phyloP scores from a whole-genome alignment of 1,140 invertebrate genomes.

The Drosophila obscura region DNA sequence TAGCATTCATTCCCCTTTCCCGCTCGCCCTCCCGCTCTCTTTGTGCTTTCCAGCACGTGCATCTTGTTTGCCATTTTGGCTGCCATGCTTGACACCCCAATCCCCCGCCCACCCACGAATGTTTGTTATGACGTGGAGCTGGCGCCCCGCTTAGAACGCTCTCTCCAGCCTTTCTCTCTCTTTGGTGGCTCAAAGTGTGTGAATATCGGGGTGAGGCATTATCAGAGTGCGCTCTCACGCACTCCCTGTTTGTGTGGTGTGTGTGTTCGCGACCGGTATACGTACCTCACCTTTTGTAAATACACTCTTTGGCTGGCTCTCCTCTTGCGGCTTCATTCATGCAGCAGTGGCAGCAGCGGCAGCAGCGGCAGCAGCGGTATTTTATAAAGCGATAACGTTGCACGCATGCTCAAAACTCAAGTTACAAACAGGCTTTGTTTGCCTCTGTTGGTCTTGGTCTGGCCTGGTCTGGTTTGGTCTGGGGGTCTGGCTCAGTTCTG shows the following conservation, averaged over 20 bases:
- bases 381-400: constrained; percentile 20
- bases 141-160: constrained; percentile 12
- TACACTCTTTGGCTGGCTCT: constrained; percentile 5
- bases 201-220: too few relatives aligned
- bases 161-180: constrained; percentile 19
- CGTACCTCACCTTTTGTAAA: not conserved
- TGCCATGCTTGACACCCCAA: constrained; percentile 22
- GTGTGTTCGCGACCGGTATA: not conserved
- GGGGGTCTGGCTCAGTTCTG: constrained; percentile 54
- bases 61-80: constrained; percentile 67
- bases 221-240: too few relatives aligned
- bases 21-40: not conserved
- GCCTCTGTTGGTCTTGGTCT: constrained; percentile 10
- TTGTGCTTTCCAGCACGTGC: constrained; percentile 55
- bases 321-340: constrained; percentile 57
- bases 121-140: constrained; percentile 71
- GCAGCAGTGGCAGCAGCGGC: constrained; percentile 1
- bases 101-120: constrained; percentile 6
- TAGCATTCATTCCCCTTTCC: not conserved
- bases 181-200: not conserved
- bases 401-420: constrained; percentile 63
- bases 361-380: not conserved
- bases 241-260: too few relatives aligned
- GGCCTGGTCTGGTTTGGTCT: constrained; percentile 6
- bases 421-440: constrained; percentile 40